phyloP scores from a whole-genome alignment of 2,113 vertebrate species.

The Colius striatus region DNA sequence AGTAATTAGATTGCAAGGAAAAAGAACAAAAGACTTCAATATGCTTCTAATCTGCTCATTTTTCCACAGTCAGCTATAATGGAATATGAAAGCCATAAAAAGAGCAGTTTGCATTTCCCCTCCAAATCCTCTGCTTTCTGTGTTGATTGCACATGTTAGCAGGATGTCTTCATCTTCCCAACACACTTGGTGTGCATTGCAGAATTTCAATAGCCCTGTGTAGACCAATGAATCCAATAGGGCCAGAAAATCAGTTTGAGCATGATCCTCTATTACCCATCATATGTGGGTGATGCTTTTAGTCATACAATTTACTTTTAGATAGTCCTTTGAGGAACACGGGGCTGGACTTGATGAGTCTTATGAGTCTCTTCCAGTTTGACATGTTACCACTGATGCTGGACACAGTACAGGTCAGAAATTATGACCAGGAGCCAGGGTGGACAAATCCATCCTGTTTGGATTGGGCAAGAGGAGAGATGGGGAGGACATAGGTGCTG shows the following conservation, averaged over 20 bases:
- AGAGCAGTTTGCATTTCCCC: neutral
- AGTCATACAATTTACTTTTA: neutral
- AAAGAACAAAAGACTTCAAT: neutral
- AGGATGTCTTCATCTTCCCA: neutral
- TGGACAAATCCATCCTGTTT: fast-evolving
- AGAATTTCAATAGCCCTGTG: neutral
- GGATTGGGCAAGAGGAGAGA: neutral
- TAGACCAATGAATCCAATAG: neutral
- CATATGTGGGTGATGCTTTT: neutral
- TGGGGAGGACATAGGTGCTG: neutral
- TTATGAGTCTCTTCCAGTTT: no score
- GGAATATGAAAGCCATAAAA: neutral
- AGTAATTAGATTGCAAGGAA: neutral
- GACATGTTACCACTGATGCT: fast-evolving
- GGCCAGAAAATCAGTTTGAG: neutral
- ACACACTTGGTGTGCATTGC: fast-evolving
- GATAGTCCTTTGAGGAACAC: neutral
- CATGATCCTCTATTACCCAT: neutral
- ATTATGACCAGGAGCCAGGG: neutral
- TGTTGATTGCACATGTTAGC: fast-evolving
- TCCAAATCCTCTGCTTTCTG: neutral
- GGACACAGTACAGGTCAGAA: neutral
- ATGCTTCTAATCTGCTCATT: neutral
- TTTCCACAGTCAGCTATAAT: neutral
- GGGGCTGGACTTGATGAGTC: no score